Conservation (phyloP, 2,888 invertebrate genomes). For the Temnothorax rugatulus region DNA sequence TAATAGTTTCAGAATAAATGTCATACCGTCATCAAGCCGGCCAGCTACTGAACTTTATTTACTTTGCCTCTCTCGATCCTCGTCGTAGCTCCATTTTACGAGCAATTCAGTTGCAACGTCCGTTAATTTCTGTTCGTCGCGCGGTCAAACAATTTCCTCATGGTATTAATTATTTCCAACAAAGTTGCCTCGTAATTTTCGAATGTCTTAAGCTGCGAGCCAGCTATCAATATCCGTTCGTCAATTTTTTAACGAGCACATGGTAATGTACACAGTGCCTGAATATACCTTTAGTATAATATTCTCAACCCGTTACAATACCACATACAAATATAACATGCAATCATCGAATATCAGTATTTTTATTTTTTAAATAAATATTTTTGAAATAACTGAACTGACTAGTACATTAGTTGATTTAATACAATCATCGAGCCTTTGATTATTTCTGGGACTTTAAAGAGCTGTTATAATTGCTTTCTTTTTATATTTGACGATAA, state of each 20-base stretch:
- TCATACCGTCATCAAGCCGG: conserved; percentile 71
- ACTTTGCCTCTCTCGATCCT: conserved; percentile 69
- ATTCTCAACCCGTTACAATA: neutral
- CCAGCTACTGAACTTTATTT: conserved; percentile 77
- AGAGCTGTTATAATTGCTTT: neutral
- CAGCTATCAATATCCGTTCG: conserved; percentile 1
- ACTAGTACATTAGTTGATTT: neutral
- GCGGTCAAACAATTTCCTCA: conserved; percentile 42
- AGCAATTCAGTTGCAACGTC: conserved; percentile 68
- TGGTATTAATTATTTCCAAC: conserved; percentile 34
- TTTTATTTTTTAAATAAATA: neutral
- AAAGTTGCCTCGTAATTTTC: conserved; percentile 45
- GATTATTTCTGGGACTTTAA: neutral
- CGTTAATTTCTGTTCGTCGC: conserved; percentile 58
- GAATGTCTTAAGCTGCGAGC: conserved; percentile 25
- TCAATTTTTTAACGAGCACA: conserved; percentile 36
- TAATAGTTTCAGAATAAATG: conserved; percentile 76
- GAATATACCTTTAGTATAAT: neutral
- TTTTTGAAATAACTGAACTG: conserved; percentile 1
- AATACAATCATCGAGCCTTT: neutral
- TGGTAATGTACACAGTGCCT: neutral
- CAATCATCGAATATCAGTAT: neutral
- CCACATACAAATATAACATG: neutral
- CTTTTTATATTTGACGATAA: conserved; percentile 6
- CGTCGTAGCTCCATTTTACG: conserved; percentile 69